Evolutionary conservation across 1,140 invertebrate species (phyloP), one percentile per base, ranked within the genome.

Genomic region (Heliconius nattereri): DNA sequence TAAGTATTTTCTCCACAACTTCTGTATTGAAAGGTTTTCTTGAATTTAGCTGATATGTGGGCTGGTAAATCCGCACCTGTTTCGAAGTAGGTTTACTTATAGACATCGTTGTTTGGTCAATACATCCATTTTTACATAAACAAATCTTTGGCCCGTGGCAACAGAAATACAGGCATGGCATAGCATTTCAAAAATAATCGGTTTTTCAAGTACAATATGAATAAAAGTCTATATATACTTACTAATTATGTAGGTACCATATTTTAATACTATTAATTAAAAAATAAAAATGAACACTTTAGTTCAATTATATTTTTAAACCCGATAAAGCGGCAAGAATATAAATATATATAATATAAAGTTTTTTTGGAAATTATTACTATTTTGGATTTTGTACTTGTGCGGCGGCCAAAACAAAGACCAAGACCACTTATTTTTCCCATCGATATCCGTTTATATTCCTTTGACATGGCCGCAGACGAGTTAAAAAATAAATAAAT

Each of bases 31-130:
- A 95, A 52, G 76, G 87, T 75, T 90, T 91, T 81, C 86, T 91
- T 32, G 94, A 82, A 73, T 91, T 87, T 7, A 95, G 78, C 76
- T 92, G 89, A 81, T 94, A 95, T 1, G 94, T 94, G 3, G 94
- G 94, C 79, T 94, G 94, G 83, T 92, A 93, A n/a, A 83, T 91
- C 83, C 90, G 86, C 20, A 92, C 82, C 91, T 94, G 92, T 88
- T 92, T 92, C 37, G 85, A 73, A 74, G 77, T 11, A 37, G 84
- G 81, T 79, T 88, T 90, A 35, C 74, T 83, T 78, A 89, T 82
- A 86, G 91, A 91, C 70, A 71, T 83, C 82, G 76, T 78, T 73
- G 89, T 92, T 90, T 87, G 83, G 90, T 94, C 91, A 81, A 94
- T 92, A 66, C 26, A 29, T 66, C 60, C 2, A 66, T 66, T 29